A percentile compares a stretch with the other conserved stretches of the same genome.
Evolutionary conservation across 2,113 vertebrate species (phyloP).

Genomic region (Anarhynchus alexandrinus): DNA sequence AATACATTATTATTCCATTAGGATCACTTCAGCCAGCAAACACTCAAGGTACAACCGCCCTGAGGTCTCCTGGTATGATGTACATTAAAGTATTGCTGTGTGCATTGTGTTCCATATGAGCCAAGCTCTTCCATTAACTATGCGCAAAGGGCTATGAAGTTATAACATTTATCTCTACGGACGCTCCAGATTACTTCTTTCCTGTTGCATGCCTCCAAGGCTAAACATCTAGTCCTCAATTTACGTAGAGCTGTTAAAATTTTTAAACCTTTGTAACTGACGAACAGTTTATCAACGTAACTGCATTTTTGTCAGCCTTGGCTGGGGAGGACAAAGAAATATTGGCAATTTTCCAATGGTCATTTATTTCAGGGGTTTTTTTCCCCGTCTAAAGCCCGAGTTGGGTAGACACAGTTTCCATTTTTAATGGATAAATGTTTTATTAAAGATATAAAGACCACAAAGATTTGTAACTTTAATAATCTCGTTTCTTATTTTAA

Average conservation of each 20-base stretch:
- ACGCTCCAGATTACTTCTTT: background rate
- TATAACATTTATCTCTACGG: background rate
- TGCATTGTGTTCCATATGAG: background rate
- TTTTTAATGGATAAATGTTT: slow-evolving; percentile 76
- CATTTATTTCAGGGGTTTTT: background rate
- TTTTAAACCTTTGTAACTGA: slow-evolving; percentile 68
- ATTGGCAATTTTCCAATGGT: slow-evolving; percentile 50
- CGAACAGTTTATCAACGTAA: slow-evolving; percentile 60
- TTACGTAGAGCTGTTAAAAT: slow-evolving; percentile 53
- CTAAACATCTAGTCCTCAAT: slow-evolving; percentile 39
- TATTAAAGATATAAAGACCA: slow-evolving; percentile 71
- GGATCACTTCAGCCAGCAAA: background rate
- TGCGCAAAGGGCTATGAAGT: background rate
- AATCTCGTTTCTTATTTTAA: slow-evolving; percentile 69
- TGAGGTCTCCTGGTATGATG: background rate
- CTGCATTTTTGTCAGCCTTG: slow-evolving; percentile 53
- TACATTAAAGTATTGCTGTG: background rate
- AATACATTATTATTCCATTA: background rate
- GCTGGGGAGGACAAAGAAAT: slow-evolving; percentile 51
- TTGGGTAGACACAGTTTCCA: slow-evolving; percentile 59
- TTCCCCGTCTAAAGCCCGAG: background rate
- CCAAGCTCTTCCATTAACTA: background rate
- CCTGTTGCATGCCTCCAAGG: slow-evolving; percentile 29
- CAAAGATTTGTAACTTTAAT: slow-evolving; percentile 81
- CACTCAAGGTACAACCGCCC: background rate